Conservation (phyloP, 2,888 invertebrate species). For the Acleris holmiana region DNA sequence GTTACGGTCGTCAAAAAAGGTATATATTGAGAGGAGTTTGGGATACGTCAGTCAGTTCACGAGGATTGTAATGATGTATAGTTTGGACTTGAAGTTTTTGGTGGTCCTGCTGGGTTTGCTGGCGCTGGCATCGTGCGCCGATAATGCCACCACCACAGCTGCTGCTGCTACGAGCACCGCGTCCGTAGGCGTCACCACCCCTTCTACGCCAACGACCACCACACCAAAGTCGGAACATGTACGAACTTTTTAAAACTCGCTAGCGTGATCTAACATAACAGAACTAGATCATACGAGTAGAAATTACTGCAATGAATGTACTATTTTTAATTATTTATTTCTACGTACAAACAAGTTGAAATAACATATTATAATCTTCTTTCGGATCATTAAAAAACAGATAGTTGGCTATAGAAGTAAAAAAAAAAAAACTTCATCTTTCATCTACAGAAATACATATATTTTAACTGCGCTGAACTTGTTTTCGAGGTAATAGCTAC, state of each 20-base stretch:
- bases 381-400: too few relatives aligned
- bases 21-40: constrained; percentile 46
- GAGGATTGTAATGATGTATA: constrained; percentile 42
- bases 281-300: too few relatives aligned
- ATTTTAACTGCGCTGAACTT: too few relatives aligned
- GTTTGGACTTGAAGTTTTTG: constrained; percentile 45
- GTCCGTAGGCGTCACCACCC: constrained; percentile 9
- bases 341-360: too few relatives aligned
- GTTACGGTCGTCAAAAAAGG: constrained; percentile 31
- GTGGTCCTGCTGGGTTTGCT: constrained; percentile 46
- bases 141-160: constrained; percentile 41
- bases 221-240: background rate
- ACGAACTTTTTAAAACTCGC: background rate
- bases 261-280: too few relatives aligned
- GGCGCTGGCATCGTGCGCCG: constrained; percentile 45
- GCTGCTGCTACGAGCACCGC: constrained; percentile 9
- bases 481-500: too few relatives aligned
- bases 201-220: constrained; percentile 9
- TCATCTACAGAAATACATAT: too few relatives aligned
- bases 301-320: too few relatives aligned
- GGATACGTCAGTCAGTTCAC: constrained; percentile 35
- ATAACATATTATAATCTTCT: too few relatives aligned
- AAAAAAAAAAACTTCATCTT: too few relatives aligned
- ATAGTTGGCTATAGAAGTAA: too few relatives aligned
- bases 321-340: too few relatives aligned